Conservation (phyloP, 2,113 vertebrate species). For the Himantopus leucocephalus region DNA sequence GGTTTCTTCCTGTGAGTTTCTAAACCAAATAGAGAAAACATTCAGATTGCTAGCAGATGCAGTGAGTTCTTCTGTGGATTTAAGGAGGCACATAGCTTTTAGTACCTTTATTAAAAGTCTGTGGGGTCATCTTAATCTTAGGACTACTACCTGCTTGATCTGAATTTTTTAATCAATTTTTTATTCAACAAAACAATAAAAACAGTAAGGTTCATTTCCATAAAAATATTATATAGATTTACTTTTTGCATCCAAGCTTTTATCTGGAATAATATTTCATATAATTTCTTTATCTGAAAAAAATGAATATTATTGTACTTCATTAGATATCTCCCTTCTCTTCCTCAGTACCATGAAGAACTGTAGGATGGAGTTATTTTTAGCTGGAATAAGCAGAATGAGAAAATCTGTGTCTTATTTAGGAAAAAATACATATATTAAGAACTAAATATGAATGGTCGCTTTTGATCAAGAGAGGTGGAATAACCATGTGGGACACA, state of each 20-base stretch:
- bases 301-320: not conserved
- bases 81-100: not conserved
- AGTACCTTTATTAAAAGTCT: not conserved
- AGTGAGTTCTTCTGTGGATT: not conserved
- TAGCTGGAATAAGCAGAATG: not conserved
- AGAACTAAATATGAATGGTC: constrained; percentile 40
- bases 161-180: not conserved
- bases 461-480: constrained; percentile 11
- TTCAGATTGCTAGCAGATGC: not conserved
- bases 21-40: constrained; percentile 58
- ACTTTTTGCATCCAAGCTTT: not conserved
- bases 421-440: not conserved
- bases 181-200: not conserved
- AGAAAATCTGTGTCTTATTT: constrained; percentile 20
- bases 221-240: not conserved
- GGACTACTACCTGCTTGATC: not conserved
- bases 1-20: constrained; percentile 1
- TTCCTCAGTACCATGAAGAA: not conserved
- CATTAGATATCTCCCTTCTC: not conserved
- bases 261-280: not conserved
- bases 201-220: not conserved
- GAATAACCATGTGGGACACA: not conserved
- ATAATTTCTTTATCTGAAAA: not conserved
- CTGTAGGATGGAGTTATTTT: constrained; percentile 3
- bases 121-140: not conserved